phyloP scores from a whole-genome alignment of 2,888 invertebrate genomes.

The Apeira syringaria region DNA sequence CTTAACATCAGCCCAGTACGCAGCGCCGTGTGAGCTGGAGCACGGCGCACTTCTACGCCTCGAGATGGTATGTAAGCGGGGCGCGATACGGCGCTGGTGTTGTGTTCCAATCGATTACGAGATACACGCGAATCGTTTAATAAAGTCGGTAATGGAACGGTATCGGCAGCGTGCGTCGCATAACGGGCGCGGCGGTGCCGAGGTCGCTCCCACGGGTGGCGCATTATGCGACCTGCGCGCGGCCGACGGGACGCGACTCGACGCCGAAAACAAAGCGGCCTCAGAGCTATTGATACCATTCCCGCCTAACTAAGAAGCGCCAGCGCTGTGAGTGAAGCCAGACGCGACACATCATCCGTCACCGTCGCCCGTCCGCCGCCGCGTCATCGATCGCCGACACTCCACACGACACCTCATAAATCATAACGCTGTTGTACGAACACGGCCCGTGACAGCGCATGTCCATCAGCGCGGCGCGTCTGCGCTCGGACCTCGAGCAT shows the following conservation, averaged over 20 bases:
- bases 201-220: constrained; percentile 73
- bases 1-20: constrained; percentile 50
- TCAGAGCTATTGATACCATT: constrained; percentile 50
- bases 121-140: constrained; percentile 79
- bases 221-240: constrained; percentile 73
- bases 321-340: constrained; percentile 57
- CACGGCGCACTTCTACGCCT: constrained; percentile 60
- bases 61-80: constrained; percentile 67
- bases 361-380: constrained; percentile 19
- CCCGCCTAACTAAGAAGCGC: constrained; percentile 60
- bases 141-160: constrained; percentile 81
- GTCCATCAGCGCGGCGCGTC: constrained; percentile 6
- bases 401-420: constrained; percentile 23
- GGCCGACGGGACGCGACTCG: no score
- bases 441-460: constrained; percentile 15
- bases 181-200: constrained; percentile 70
- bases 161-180: constrained; percentile 78
- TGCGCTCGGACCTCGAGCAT: constrained; percentile 10
- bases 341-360: constrained; percentile 35
- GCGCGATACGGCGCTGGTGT: constrained; percentile 57
- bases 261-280: constrained; percentile 61
- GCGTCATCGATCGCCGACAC: constrained; percentile 23
- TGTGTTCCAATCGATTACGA: constrained; percentile 73
- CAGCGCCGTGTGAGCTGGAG: constrained; percentile 59
- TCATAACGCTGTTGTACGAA: constrained; percentile 23